Conservation (phyloP, 2,888 invertebrate genomes). For the Hydropsyche betteni region DNA sequence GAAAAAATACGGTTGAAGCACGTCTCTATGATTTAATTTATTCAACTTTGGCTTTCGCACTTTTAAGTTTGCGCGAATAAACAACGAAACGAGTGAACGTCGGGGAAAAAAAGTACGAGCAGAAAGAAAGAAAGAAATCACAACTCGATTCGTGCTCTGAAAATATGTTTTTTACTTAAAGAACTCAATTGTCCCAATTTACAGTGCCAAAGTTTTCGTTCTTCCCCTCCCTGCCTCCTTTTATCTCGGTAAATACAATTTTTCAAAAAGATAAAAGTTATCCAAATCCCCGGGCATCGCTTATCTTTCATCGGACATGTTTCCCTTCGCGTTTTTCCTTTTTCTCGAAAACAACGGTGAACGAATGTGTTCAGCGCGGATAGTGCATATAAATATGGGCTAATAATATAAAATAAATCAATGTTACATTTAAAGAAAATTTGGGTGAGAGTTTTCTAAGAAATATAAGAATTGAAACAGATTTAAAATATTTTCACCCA, state of each 20-base stretch:
- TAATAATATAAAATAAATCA: no score
- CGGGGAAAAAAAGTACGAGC: no score
- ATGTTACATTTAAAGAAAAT: no score
- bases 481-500: no score
- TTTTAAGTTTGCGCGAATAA: slow-evolving; percentile 20
- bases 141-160: slow-evolving; percentile 9
- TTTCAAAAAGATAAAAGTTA: slow-evolving; percentile 41
- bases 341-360: slow-evolving; percentile 26
- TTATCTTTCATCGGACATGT: slow-evolving; percentile 36
- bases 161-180: slow-evolving; percentile 26
- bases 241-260: slow-evolving; percentile 38
- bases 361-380: slow-evolving; percentile 14
- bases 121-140: slow-evolving; percentile 11
- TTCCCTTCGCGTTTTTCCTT: neutral
- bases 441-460: no score
- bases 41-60: slow-evolving; percentile 14
- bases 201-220: slow-evolving; percentile 31
- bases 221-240: neutral
- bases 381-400: no score
- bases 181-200: slow-evolving; percentile 39
- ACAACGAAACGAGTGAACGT: neutral
- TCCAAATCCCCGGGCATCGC: slow-evolving; percentile 39
- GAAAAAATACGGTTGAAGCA: no score
- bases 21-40: slow-evolving; percentile 2
- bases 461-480: no score